Percentiles rank a stretch among this genome's conserved stretches.
These are phyloP conservation scores for Ramphastos sulfuratus DNA, from an alignment of 2,113 vertebrate genomes.

Conservation along the genomic window DNA sequence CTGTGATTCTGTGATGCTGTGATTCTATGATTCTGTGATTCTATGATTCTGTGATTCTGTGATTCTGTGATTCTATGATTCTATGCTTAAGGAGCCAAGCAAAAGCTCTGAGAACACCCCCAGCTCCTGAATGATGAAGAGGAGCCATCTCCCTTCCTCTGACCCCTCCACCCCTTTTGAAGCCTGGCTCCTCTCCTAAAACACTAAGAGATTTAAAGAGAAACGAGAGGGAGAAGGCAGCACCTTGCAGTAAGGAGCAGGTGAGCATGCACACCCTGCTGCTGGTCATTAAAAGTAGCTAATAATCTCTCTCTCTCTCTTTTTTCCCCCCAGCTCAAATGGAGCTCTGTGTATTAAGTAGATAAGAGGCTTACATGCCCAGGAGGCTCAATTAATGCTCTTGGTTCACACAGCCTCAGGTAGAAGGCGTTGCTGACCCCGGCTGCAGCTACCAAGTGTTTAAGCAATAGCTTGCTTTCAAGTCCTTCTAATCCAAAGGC, in stretches of 20 bases:
- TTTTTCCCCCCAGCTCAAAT: background rate
- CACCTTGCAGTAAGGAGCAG: background rate
- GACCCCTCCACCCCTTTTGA: background rate
- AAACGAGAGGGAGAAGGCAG: background rate
- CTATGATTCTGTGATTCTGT: too few species aligned
- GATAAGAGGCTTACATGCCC: constrained; percentile 66
- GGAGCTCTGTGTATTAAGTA: constrained; percentile 38
- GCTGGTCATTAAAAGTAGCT: constrained; percentile 58
- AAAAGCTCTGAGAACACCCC: background rate
- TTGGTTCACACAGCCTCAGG: constrained; percentile 4
- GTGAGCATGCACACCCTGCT: background rate
- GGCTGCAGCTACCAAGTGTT: constrained; percentile 20
- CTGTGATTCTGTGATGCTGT: too few species aligned
- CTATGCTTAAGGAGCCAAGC: background rate
- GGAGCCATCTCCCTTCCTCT: background rate
- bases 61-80: too few species aligned
- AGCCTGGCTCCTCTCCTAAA: background rate
- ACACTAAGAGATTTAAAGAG: background rate
- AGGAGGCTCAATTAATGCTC: constrained; percentile 64
- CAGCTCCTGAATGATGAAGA: background rate
- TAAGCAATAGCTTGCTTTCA: constrained; percentile 25
- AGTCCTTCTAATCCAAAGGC: background rate
- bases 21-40: too few species aligned
- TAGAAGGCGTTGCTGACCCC: constrained; percentile 28
- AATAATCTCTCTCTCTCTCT: background rate